These are phyloP conservation scores for Oreonectes daqikongensis DNA, from an alignment of 2,797 vertebrate species.

Conservation along the genomic window DNA sequence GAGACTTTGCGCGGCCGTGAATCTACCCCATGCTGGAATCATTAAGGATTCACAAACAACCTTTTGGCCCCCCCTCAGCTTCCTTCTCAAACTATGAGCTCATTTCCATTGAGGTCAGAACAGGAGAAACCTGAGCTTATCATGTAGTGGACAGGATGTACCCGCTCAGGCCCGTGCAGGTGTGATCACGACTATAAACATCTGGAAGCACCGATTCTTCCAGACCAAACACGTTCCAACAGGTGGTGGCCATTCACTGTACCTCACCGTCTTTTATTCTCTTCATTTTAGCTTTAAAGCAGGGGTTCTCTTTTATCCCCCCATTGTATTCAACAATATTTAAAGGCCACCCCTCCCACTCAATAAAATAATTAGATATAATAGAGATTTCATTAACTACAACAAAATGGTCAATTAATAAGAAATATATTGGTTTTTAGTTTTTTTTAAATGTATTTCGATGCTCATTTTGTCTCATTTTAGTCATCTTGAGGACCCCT, in stretches of 20 bases:
- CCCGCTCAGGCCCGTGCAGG: slow-evolving; percentile 19
- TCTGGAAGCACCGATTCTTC: neutral
- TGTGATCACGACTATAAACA: slow-evolving; percentile 17
- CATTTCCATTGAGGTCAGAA: slow-evolving; percentile 35
- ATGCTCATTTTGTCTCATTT: too few relatives aligned
- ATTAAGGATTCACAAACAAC: slow-evolving; percentile 35
- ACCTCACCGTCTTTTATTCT: neutral
- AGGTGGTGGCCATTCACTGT: neutral
- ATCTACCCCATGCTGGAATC: slow-evolving; percentile 23
- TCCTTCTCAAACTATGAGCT: slow-evolving; percentile 38
- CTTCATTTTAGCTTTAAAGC: neutral
- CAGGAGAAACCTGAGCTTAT: slow-evolving; percentile 39
- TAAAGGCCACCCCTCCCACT: too few relatives aligned
- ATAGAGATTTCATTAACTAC: too few relatives aligned
- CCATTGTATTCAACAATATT: too few relatives aligned
- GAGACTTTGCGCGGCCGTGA: neutral
- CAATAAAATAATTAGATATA: too few relatives aligned
- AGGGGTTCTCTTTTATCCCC: too few relatives aligned
- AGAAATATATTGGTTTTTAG: too few relatives aligned
- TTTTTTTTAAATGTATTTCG: too few relatives aligned
- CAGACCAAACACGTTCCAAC: slow-evolving; percentile 6
- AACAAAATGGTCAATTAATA: too few relatives aligned
- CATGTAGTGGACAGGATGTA: slow-evolving; percentile 17
- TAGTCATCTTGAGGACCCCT: too few relatives aligned
- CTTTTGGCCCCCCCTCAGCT: slow-evolving; percentile 3